Percentiles rank a stretch among this genome's conserved stretches.
phyloP scores from a whole-genome alignment of 2,113 vertebrate genomes.

The Columba janthina region DNA sequence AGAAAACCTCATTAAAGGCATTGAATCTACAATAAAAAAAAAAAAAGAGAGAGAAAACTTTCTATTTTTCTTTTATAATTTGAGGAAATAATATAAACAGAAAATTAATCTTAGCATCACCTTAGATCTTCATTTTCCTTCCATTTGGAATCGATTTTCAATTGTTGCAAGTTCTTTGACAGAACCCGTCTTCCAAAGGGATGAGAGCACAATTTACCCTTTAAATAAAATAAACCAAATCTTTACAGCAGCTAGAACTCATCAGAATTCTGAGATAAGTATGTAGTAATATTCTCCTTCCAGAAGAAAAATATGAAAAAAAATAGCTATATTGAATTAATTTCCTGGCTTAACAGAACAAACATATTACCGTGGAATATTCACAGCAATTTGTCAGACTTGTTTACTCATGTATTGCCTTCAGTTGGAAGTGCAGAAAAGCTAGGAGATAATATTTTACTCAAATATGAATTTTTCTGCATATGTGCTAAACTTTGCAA shows the following conservation, averaged over 20 bases:
- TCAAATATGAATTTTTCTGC: not conserved
- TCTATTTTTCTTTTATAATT: not conserved
- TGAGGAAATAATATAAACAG: not conserved
- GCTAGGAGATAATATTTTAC: not conserved
- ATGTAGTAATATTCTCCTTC: not conserved
- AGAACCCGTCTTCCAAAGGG: not conserved
- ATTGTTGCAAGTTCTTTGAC: not conserved
- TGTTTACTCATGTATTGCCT: not conserved
- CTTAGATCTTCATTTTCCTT: not conserved
- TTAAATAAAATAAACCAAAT: not conserved
- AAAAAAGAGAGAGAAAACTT: not conserved
- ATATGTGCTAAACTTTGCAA: not conserved
- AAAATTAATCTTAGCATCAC: not conserved
- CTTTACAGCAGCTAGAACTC: not conserved
- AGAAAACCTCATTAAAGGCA: conserved; percentile 43
- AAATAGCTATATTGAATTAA: not conserved
- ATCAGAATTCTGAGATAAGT: not conserved
- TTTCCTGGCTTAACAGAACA: not conserved
- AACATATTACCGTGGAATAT: not conserved
- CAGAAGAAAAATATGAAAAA: not conserved
- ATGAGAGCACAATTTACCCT: not conserved
- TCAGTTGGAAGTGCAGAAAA: not conserved
- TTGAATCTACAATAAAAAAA: not conserved
- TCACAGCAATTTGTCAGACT: not conserved
- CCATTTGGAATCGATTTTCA: not conserved